Evolutionary conservation across 2,797 vertebrate genomes (phyloP).

Genomic region (Rhinichthys osculus): DNA sequence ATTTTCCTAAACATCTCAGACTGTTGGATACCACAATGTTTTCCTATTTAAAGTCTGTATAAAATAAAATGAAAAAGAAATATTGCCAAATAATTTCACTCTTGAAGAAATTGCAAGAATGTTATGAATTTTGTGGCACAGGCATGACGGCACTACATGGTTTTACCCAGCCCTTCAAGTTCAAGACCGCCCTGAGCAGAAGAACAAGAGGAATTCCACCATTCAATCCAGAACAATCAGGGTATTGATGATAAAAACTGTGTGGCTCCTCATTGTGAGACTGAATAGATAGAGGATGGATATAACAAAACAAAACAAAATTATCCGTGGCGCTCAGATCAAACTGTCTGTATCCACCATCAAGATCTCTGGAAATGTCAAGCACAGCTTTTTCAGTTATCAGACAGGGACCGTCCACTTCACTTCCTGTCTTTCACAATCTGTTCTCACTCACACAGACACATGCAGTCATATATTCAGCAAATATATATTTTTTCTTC

Average conservation of each 20-base stretch:
- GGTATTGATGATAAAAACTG: conserved; percentile 59
- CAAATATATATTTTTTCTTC: background rate
- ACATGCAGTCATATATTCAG: background rate
- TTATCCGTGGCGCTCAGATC: background rate
- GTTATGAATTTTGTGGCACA: conserved; percentile 15
- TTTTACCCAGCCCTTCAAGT: background rate
- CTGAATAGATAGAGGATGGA: conserved; percentile 26
- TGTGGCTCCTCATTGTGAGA: conserved; percentile 15
- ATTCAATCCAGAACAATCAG: conserved; percentile 62
- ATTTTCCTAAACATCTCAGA: background rate
- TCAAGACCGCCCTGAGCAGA: conserved; percentile 25
- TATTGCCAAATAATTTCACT: background rate
- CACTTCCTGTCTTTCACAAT: conserved; percentile 2
- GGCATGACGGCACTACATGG: conserved; percentile 21
- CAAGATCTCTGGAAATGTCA: conserved; percentile 7
- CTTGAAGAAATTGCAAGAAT: background rate
- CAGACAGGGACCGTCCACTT: background rate
- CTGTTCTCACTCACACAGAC: background rate
- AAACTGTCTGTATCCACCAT: conserved; percentile 38
- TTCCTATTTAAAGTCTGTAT: background rate
- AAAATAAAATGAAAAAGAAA: background rate
- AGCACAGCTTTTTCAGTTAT: background rate
- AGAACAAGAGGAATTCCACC: conserved; percentile 53
- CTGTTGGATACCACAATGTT: background rate
- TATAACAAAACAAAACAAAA: background rate